phyloP scores from a whole-genome alignment of 2,113 vertebrate species.

The Ceyx margarethae region DNA sequence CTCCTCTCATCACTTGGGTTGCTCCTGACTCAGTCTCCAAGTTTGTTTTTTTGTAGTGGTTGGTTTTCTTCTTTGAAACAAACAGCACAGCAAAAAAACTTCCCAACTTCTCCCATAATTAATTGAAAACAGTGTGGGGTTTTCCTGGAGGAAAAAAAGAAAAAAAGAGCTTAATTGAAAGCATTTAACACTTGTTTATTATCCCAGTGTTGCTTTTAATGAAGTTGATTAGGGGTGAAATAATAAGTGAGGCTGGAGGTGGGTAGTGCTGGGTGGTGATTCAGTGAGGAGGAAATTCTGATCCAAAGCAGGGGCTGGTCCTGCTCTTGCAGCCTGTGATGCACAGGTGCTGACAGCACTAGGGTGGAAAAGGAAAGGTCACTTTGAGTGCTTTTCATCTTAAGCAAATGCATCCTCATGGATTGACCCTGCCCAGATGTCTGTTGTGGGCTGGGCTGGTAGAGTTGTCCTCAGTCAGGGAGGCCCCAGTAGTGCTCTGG shows the following conservation, averaged over 20 bases:
- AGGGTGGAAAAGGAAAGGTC: background rate
- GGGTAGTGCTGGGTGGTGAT: background rate
- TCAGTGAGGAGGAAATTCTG: background rate
- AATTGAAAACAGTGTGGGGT: background rate
- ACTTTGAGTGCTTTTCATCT: background rate
- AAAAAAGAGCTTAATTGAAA: background rate
- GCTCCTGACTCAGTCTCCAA: background rate
- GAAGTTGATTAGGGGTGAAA: background rate
- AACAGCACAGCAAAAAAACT: background rate
- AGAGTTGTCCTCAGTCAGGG: background rate
- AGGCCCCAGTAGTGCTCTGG: background rate
- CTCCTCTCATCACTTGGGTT: background rate
- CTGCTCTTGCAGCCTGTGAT: background rate
- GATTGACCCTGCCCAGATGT: background rate
- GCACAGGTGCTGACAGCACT: background rate
- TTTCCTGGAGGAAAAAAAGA: background rate
- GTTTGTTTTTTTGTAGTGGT: no score
- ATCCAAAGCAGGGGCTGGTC: background rate
- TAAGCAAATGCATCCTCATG: background rate
- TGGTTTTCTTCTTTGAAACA: background rate
- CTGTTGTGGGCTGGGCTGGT: background rate
- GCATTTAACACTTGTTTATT: background rate
- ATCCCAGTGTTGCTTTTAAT: conserved; percentile 27
- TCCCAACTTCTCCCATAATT: background rate
- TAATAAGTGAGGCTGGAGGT: background rate